A percentile compares a stretch with the other conserved stretches of the same genome.
phyloP scores from a whole-genome alignment of 2,888 invertebrate species.

The Sphecodes monilicornis region DNA sequence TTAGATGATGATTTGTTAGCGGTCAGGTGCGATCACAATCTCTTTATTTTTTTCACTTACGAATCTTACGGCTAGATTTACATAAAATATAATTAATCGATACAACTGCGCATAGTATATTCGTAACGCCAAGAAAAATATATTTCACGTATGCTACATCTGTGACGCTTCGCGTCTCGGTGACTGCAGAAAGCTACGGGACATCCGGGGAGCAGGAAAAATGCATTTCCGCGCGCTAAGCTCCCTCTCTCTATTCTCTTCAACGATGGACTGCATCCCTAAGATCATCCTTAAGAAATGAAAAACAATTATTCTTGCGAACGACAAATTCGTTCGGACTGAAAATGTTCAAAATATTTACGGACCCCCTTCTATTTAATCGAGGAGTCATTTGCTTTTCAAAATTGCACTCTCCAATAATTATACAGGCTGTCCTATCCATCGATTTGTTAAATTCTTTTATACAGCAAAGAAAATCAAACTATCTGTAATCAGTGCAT shows the following conservation, averaged over 20 bases:
- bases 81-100: conserved; percentile 71
- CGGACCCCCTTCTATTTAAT: neutral
- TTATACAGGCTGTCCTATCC: neutral
- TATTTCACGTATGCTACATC: conserved; percentile 66
- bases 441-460: neutral
- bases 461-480: neutral
- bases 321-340: neutral
- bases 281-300: neutral
- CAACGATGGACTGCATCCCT: neutral
- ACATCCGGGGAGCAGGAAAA: neutral
- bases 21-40: conserved; percentile 46
- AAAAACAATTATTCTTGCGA: conserved; percentile 17
- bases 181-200: conserved; percentile 16
- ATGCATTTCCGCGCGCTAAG: conserved; percentile 18
- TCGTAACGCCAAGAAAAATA: conserved; percentile 67
- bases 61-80: conserved; percentile 67
- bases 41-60: conserved; percentile 67
- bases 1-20: neutral
- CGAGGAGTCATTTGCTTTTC: neutral
- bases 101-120: conserved; percentile 62
- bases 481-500: too few relatives aligned
- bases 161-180: conserved; percentile 42
- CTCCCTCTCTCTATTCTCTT: neutral
- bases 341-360: neutral
- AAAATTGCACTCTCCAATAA: neutral